Evolutionary conservation across 2,888 invertebrate genomes (phyloP).

Genomic region (Cinara cedri): DNA sequence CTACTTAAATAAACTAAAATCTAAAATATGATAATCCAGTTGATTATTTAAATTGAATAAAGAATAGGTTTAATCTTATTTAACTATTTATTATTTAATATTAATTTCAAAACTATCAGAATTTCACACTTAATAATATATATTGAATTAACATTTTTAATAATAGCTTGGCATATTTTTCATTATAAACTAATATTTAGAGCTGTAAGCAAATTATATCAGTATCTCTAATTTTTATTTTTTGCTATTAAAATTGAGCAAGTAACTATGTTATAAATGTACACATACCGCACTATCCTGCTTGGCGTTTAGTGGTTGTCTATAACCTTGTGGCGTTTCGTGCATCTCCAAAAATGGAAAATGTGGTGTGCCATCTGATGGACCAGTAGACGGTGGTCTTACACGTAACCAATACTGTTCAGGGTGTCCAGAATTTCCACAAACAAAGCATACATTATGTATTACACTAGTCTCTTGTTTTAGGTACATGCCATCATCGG

Average conservation of each 20-base stretch:
- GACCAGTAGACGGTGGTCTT: constrained; percentile 67
- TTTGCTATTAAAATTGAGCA: background rate
- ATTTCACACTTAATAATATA: too few species aligned
- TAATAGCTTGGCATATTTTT: too few species aligned
- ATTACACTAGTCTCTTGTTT: constrained; percentile 52
- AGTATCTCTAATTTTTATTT: background rate
- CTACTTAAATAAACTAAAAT: too few species aligned
- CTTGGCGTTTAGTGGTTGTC: constrained; percentile 58
- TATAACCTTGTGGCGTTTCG: constrained; percentile 81
- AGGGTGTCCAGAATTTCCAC: constrained; percentile 74
- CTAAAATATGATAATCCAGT: too few species aligned
- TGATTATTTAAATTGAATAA: too few species aligned
- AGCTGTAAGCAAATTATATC: background rate
- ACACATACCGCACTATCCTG: constrained; percentile 60
- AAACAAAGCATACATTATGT: constrained; percentile 69
- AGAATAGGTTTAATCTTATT: too few species aligned
- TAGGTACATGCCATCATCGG: constrained; percentile 57
- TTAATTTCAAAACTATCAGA: too few species aligned
- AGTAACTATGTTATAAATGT: constrained; percentile 4
- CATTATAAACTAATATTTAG: too few species aligned
- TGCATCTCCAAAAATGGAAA: constrained; percentile 92
- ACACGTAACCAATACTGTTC: constrained; percentile 70
- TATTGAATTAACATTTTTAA: too few species aligned
- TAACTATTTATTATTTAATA: too few species aligned
- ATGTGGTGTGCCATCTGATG: constrained; percentile 75